Conservation (phyloP, 2,888 invertebrate species). For the Serrognathus titanus region DNA sequence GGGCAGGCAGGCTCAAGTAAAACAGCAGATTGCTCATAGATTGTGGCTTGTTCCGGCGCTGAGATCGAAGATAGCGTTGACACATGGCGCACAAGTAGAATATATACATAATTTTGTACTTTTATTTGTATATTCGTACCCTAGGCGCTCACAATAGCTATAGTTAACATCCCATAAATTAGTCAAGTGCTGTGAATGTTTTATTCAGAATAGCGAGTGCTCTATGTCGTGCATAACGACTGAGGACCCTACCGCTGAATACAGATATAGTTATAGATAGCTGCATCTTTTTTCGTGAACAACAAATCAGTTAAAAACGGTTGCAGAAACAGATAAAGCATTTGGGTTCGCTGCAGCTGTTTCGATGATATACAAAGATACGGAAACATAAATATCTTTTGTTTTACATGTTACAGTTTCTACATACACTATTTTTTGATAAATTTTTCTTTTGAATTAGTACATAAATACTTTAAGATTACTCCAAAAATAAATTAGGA, state of each 20-base stretch:
- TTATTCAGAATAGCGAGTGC: conserved; percentile 35
- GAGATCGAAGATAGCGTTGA: conserved; percentile 39
- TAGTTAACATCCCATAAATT: conserved; percentile 45
- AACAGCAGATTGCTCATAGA: conserved; percentile 24
- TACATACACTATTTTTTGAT: too few species aligned
- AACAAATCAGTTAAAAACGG: conserved; percentile 16
- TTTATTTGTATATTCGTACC: conserved; percentile 41
- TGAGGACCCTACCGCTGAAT: conserved; percentile 23
- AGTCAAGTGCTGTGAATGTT: conserved; percentile 35
- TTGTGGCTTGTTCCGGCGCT: conserved; percentile 36
- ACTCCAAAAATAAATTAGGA: too few species aligned
- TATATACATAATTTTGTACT: conserved; percentile 42
- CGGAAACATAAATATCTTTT: not conserved
- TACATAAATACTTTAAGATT: too few species aligned
- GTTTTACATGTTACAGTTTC: too few species aligned
- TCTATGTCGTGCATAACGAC: conserved; percentile 23
- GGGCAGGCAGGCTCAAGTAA: not conserved
- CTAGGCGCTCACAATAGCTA: conserved; percentile 40
- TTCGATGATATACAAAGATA: not conserved
- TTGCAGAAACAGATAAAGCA: conserved; percentile 12
- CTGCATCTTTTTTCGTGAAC: conserved; percentile 23
- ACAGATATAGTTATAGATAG: conserved; percentile 31
- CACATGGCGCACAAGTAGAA: conserved; percentile 39
- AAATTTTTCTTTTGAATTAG: too few species aligned
- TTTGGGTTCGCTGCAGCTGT: not conserved